A percentile compares a stretch with the other conserved stretches of the same genome.
Evolutionary conservation across 2,797 vertebrate species (phyloP).

Genomic region (Callimico goeldii): DNA sequence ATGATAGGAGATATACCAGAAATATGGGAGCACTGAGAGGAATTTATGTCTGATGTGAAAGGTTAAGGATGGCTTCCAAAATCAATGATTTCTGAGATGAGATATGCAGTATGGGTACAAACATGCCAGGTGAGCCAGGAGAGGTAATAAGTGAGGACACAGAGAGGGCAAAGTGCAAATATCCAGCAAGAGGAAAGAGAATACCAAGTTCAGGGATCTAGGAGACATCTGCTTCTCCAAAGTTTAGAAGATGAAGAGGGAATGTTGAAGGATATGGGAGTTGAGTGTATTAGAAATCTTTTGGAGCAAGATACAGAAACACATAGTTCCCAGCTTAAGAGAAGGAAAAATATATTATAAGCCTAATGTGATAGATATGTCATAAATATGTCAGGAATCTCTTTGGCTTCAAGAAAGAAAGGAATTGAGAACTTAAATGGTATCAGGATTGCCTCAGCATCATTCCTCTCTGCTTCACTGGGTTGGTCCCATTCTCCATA

Average conservation of each 20-base stretch:
- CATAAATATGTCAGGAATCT: neutral
- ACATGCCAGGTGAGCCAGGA: neutral
- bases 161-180: neutral
- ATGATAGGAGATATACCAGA: neutral
- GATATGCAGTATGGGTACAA: neutral
- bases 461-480: neutral
- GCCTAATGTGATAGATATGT: neutral
- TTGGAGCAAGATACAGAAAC: neutral
- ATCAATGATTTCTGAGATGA: neutral
- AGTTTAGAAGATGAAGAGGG: neutral
- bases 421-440: neutral
- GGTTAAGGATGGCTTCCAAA: neutral
- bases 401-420: neutral
- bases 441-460: neutral
- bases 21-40: neutral
- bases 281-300: neutral
- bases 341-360: neutral
- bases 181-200: neutral
- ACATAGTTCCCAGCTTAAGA: neutral
- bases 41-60: neutral
- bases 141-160: neutral
- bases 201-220: neutral
- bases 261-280: neutral
- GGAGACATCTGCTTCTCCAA: neutral
- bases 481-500: neutral